Evolutionary conservation across 2,113 vertebrate genomes (phyloP), one percentile per base, ranked within the genome.

Genomic region (Siphamia tubifer): DNA sequence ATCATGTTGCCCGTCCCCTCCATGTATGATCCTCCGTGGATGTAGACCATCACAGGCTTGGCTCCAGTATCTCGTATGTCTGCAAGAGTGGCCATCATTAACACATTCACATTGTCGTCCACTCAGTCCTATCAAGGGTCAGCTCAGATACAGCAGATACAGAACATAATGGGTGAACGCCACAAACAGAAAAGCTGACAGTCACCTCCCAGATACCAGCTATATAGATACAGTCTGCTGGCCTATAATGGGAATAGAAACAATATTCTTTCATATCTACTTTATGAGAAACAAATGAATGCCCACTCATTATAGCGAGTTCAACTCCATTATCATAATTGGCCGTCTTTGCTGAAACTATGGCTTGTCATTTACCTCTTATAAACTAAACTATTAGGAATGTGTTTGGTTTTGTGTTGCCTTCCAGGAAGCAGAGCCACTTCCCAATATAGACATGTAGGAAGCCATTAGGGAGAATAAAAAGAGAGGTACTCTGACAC

Each of bases 1-100:
- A 99, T 99, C 98, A 99, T 98, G 94, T 99, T 99, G 72, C 98
- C 98, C 0, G 97, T 99, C 74, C 98, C 98, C 89, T 99, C 98
- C 98, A 99, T 99, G 94, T 99, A 99, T 0, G 98, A 99, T 36
- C 98, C 98, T 13, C 98, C 98, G 0, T 99, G 98, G 91, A 99
- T 99, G 62, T 98, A 99, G 76, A 99, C 97, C 98, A 99, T 99
- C 90, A 99, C 98, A 1, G 98, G 98, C 87, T 99, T 99, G 93
- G 97, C 96, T 17, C 97, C 98, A 66, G 95, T 97, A 81, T 99
- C 98, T 91, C 97, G 96, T 90, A 99, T 99, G 94, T 99, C 98
- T 99, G 96, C 79, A 97, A 97, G 91, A 93, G 90, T 79, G 90
- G 88, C 81, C 85, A 92, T 81, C 81, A 81, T 94, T 94, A 93